Base-by-base conservation (phyloP, 2,888 invertebrate species). In the Syritta pipiens region DNA sequence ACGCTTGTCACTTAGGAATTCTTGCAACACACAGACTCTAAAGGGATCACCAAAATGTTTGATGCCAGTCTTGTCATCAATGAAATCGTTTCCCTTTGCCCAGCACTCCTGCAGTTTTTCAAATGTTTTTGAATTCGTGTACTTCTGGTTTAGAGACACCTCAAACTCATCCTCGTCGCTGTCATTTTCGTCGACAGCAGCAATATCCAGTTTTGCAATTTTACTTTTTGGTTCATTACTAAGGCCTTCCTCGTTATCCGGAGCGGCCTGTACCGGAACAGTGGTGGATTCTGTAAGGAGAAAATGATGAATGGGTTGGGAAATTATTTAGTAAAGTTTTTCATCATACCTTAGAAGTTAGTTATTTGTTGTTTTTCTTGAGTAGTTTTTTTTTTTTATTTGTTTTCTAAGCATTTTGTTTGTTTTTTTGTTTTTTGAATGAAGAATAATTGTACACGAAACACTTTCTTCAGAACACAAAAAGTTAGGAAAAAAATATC, bases 21-120 rank as follows among this genome's bases (percentile, higher is more conserved):
- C 90, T 7, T 93, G 91, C 26, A 95, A 86, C 7, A 92, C 89
- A 82, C 94, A 93, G 5, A 94, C 88, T 83, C 92, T 91, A 88
- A 93, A 95, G 0, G 95, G 95, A 14, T 92, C 89, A 1, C 89
- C 87, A 30, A 91, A 91, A 0, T 95, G 67, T 51, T 86, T 82
- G 7, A 83, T 84, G 4, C 82, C 83, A 5, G 85, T 83, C 10
- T 68, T 62, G 0, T 71, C 46, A 12, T 87, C 84, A 28, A 81
- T 82, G n/a, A 82, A 82, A 10, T 83, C 82, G 4, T 53, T 46
- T 3, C 44, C 49, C 1, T 65, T 19, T 1, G 32, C 1, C 81
- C 81, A 72, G 22, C 44, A 42, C 0, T 5, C 20, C 12, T 74
- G 48, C 1, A 79, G 10, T n/a, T 74, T 55, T 5, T 68, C 57